Evolutionary conservation across 2,888 invertebrate species (phyloP).

Genomic region (Nemotelus nigrinus): DNA sequence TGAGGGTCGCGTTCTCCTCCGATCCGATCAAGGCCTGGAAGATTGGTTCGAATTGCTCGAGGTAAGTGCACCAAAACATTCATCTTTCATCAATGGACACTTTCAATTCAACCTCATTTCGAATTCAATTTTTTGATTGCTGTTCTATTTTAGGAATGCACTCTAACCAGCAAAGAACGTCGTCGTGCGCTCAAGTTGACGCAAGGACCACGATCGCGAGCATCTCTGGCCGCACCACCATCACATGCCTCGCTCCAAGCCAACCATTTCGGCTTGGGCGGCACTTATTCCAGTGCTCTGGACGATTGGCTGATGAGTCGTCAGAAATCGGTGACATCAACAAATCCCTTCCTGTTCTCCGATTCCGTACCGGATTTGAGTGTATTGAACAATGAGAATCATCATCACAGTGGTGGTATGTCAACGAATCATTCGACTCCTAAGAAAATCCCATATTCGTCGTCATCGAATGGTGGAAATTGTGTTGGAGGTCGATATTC

Average conservation of each 20-base stretch:
- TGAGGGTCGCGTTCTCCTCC: conserved; percentile 65
- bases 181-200: conserved; percentile 68
- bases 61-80: conserved; percentile 58
- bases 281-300: conserved; percentile 67
- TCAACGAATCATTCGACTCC: conserved; percentile 64
- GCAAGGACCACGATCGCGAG: conserved; percentile 64
- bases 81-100: background rate
- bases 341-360: conserved; percentile 63
- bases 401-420: conserved; percentile 59
- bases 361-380: conserved; percentile 65
- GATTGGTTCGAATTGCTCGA: conserved; percentile 74
- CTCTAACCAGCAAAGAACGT: conserved; percentile 72
- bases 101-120: conserved; percentile 14
- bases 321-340: conserved; percentile 62
- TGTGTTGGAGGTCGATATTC: conserved; percentile 53
- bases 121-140: conserved; percentile 1
- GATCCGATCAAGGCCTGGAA: conserved; percentile 69
- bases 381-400: conserved; percentile 62
- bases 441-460: conserved; percentile 61
- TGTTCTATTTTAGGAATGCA: conserved; percentile 67
- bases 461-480: conserved; percentile 43
- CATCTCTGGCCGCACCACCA: conserved; percentile 64
- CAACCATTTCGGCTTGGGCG: conserved; percentile 61
- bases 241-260: conserved; percentile 63
- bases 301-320: conserved; percentile 69